Conservation (phyloP, 2,113 vertebrate species). For the Lepisosteus osseus region DNA sequence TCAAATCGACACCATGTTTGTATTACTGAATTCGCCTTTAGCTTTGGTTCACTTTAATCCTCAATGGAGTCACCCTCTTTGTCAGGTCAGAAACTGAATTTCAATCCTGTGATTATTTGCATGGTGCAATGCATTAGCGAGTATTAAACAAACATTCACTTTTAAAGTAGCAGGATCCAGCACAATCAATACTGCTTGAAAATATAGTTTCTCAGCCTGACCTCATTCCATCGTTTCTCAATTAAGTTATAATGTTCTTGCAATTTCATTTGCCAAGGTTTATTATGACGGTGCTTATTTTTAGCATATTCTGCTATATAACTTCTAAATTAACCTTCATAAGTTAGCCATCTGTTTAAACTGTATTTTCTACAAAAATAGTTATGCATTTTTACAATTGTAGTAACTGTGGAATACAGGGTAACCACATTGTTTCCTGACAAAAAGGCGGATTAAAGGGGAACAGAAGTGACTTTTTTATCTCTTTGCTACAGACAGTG, state of each 20-base stretch:
- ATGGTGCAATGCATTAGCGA: constrained; percentile 28
- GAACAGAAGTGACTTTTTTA: not conserved
- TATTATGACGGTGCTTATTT: too few species aligned
- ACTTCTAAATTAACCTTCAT: too few species aligned
- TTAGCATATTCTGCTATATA: too few species aligned
- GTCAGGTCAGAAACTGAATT: constrained; percentile 49
- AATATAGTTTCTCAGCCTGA: too few species aligned
- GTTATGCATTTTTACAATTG: not conserved
- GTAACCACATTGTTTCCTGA: constrained; percentile 7
- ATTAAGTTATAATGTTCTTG: too few species aligned
- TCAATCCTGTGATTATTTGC: constrained; percentile 39
- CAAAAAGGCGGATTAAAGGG: constrained; percentile 9
- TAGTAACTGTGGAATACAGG: constrained; percentile 3
- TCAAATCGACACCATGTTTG: constrained; percentile 36
- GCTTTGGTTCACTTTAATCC: constrained; percentile 57
- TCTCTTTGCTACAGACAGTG: not conserved
- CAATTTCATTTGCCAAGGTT: too few species aligned
- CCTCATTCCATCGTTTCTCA: too few species aligned
- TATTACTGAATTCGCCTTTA: constrained; percentile 47
- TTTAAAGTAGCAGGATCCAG: constrained; percentile 40
- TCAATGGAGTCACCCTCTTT: constrained; percentile 52
- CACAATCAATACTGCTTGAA: constrained; percentile 36
- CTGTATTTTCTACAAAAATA: not conserved
- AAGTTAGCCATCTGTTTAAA: not conserved
- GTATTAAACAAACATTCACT: constrained; percentile 39